Evolutionary conservation across 2,888 invertebrate genomes (phyloP).

Genomic region (Itoplectis maculator): DNA sequence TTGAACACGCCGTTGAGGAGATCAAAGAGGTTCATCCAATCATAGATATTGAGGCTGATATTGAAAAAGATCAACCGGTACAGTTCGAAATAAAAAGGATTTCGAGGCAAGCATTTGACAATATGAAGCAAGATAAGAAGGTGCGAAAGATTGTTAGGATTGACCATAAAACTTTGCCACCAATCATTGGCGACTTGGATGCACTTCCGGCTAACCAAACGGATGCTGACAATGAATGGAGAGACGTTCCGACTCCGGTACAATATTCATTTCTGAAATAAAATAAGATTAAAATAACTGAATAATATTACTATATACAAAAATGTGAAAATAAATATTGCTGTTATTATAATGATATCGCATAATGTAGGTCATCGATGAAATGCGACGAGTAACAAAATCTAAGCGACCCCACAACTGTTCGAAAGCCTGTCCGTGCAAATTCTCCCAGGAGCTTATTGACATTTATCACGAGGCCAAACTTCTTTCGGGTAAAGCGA

Average conservation of each 20-base stretch:
- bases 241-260: constrained; percentile 45
- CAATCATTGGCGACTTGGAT: background rate
- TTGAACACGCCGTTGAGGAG: background rate
- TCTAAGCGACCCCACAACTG: constrained; percentile 49
- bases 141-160: constrained; percentile 25
- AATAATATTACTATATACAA: background rate
- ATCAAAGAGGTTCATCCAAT: background rate
- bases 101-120: constrained; percentile 31
- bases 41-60: background rate
- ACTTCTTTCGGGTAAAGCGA: constrained; percentile 41
- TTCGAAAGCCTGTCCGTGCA: constrained; percentile 58
- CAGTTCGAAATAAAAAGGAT: constrained; percentile 20
- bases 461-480: constrained; percentile 54
- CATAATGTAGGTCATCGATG: constrained; percentile 12
- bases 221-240: constrained; percentile 31
- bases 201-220: background rate
- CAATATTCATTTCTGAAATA: constrained; percentile 10
- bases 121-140: constrained; percentile 11
- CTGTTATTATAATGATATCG: background rate
- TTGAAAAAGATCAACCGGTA: constrained; percentile 2
- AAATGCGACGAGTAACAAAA: constrained; percentile 40
- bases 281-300: background rate
- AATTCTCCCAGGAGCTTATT: constrained; percentile 53
- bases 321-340: constrained; percentile 2
- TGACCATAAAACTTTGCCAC: constrained; percentile 27